These are phyloP conservation scores for Andrena chrysosceles DNA, from an alignment of 2,888 invertebrate species.

Conservation along the genomic window DNA sequence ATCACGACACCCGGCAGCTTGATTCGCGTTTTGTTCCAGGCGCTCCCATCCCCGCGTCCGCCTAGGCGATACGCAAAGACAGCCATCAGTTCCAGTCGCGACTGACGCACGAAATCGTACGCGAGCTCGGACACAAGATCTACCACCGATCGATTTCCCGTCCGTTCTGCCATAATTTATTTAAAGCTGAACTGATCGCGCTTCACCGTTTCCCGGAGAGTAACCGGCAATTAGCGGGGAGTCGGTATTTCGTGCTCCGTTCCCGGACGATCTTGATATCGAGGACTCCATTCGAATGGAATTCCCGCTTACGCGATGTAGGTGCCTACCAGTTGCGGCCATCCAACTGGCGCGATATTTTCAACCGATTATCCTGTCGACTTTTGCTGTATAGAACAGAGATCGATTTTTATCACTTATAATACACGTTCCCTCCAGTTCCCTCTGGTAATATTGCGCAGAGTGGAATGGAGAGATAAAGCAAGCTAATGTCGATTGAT, in stretches of 20 bases:
- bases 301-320: background rate
- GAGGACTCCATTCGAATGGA: background rate
- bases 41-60: constrained; percentile 13
- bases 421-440: no score
- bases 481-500: no score
- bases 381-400: background rate
- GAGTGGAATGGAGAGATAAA: no score
- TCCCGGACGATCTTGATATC: background rate
- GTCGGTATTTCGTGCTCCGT: background rate
- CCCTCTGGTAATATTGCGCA: no score
- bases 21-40: constrained; percentile 16
- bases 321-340: no score
- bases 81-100: constrained; percentile 18
- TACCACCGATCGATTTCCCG: constrained; percentile 38
- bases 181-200: constrained; percentile 11
- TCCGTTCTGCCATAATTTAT: constrained; percentile 35
- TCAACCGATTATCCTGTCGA: background rate
- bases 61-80: constrained; percentile 12
- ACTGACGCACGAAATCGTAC: constrained; percentile 25
- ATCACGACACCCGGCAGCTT: constrained; percentile 27
- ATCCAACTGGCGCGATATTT: background rate
- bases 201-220: background rate
- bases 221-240: constrained; percentile 34
- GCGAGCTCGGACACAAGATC: background rate
- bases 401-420: no score